Percentiles rank a stretch among this genome's conserved stretches.
phyloP scores from a whole-genome alignment of 2,797 vertebrate species.

The Lates japonicus region DNA sequence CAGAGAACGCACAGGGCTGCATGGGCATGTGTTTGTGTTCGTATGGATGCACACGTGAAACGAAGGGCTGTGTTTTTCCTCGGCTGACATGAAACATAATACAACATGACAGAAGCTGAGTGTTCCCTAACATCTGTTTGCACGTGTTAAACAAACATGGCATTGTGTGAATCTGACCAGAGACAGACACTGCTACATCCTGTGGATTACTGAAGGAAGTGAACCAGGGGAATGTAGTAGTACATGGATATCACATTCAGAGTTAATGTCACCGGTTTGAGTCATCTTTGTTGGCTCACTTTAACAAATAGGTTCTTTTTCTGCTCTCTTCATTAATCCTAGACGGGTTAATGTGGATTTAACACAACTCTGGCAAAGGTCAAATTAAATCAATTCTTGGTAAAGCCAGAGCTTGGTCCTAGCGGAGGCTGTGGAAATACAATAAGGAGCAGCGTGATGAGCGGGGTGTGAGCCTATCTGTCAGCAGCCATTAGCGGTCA shows the following conservation, averaged over 20 bases:
- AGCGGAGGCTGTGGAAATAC: constrained; percentile 54
- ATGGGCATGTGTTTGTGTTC: constrained; percentile 36
- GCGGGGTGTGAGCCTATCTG: constrained; percentile 73
- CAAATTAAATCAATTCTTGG: constrained; percentile 82
- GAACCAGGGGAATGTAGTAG: constrained; percentile 15
- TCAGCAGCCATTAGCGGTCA: constrained; percentile 83
- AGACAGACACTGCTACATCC: constrained; percentile 48
- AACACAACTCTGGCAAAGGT: constrained; percentile 77
- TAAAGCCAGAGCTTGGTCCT: constrained; percentile 53
- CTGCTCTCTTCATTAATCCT: constrained; percentile 72
- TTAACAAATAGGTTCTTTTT: constrained; percentile 68
- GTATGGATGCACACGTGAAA: constrained; percentile 42
- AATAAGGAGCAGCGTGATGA: constrained; percentile 64
- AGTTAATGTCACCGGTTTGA: constrained; percentile 41
- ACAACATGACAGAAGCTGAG: constrained; percentile 68
- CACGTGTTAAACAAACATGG: constrained; percentile 73
- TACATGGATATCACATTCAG: constrained; percentile 28
- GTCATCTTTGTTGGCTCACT: constrained; percentile 56
- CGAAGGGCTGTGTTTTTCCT: constrained; percentile 47
- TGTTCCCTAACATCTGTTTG: constrained; percentile 70
- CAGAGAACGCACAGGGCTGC: constrained; percentile 27
- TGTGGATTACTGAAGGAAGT: constrained; percentile 37
- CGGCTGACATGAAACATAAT: constrained; percentile 68
- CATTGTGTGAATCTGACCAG: constrained; percentile 59
- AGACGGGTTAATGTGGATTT: constrained; percentile 78